These are phyloP conservation scores for Paracyclopina nana DNA, from an alignment of 1,140 invertebrate genomes.

Conservation along the genomic window DNA sequence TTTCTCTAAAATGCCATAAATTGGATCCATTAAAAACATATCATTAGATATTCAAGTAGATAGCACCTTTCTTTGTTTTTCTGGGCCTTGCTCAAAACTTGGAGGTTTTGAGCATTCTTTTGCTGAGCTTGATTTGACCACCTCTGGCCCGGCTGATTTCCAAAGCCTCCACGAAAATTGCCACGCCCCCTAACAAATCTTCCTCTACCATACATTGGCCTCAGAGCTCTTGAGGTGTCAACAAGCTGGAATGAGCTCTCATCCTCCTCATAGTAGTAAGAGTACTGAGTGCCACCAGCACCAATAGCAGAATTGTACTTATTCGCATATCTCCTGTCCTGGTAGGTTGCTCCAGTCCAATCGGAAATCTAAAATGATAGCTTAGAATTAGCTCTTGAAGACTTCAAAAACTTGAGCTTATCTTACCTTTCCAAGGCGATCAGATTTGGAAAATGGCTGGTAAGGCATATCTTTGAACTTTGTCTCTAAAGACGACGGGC, in stretches of 20 bases:
- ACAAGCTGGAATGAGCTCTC: slow-evolving; percentile 96
- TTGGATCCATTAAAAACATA: too few relatives aligned
- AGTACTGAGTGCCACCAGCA: slow-evolving; percentile 68
- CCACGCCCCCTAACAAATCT: slow-evolving; percentile 60
- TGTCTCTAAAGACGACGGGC: slow-evolving; percentile 76
- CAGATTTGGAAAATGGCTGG: slow-evolving; percentile 91
- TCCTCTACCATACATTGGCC: slow-evolving; percentile 70
- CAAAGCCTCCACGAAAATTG: slow-evolving; percentile 41
- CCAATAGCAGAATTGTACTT: slow-evolving; percentile 92
- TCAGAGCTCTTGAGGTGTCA: slow-evolving; percentile 73
- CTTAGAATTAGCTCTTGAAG: too few relatives aligned
- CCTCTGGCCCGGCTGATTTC: too few relatives aligned
- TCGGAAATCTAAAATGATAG: slow-evolving; percentile 91
- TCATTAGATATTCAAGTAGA: too few relatives aligned
- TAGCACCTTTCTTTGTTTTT: slow-evolving; percentile 32
- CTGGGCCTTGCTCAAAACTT: slow-evolving; percentile 31
- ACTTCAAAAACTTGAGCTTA: too few relatives aligned
- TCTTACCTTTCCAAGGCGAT: slow-evolving; percentile 74
- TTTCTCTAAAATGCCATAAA: too few relatives aligned
- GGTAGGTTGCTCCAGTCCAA: slow-evolving; percentile 80
- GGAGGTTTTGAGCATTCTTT: slow-evolving; percentile 36
- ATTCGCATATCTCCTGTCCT: slow-evolving; percentile 48
- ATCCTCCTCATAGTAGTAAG: slow-evolving; percentile 94
- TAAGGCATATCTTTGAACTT: slow-evolving; percentile 96
- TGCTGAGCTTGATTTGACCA: slow-evolving; percentile 28